A percentile compares a stretch with the other conserved stretches of the same genome.
These are phyloP conservation scores for Chelonoidis abingdonii DNA, from an alignment of 2,113 vertebrate species.

Conservation along the genomic window DNA sequence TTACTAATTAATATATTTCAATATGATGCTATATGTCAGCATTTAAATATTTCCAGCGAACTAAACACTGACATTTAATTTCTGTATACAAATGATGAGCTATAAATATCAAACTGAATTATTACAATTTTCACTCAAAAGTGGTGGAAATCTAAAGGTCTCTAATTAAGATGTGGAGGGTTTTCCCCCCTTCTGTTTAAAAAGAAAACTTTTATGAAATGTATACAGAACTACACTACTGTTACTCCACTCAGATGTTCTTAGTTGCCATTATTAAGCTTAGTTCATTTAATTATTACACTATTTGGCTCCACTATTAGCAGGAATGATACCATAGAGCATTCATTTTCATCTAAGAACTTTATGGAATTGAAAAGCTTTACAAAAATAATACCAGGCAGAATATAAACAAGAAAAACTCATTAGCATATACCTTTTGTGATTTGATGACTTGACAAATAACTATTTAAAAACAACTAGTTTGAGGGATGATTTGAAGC, in stretches of 20 bases:
- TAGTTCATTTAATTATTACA: conserved; percentile 12
- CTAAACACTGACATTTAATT: neutral
- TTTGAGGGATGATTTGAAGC: conserved; percentile 71
- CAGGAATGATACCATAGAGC: conserved; percentile 28
- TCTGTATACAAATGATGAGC: neutral
- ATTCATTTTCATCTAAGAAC: conserved; percentile 49
- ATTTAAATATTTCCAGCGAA: neutral
- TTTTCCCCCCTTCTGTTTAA: neutral
- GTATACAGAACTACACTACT: neutral
- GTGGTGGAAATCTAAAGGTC: neutral
- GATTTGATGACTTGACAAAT: conserved; percentile 79
- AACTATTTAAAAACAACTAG: conserved; percentile 77
- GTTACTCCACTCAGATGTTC: neutral
- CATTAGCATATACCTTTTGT: conserved; percentile 65
- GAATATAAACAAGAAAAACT: conserved; percentile 68
- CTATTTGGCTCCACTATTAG: conserved; percentile 19
- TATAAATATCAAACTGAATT: neutral
- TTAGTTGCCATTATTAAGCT: neutral
- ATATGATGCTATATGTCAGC: neutral
- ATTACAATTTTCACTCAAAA: neutral
- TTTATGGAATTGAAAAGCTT: conserved; percentile 62
- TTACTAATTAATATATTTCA: neutral
- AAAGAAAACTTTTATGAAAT: conserved; percentile 11
- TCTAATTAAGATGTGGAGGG: neutral
- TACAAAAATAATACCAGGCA: conserved; percentile 53